These are phyloP conservation scores for Dendronephthya gigantea DNA, from an alignment of 64 coral and sea anemone genomes.

Conservation along the genomic window DNA sequence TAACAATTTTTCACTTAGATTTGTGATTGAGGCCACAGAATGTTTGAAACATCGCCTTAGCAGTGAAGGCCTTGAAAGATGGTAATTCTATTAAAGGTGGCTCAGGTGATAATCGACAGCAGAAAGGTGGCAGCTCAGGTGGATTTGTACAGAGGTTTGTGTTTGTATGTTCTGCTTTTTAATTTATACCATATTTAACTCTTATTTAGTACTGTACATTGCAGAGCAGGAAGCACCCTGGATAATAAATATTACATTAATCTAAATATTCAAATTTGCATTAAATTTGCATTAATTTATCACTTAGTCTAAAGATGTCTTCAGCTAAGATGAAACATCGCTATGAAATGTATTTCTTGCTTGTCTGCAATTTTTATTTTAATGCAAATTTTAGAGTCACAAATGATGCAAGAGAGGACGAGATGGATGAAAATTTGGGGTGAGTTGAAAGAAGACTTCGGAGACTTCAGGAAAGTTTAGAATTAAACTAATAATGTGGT, in stretches of 20 bases:
- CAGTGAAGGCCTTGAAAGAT: conserved; percentile 80
- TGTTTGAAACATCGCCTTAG: conserved; percentile 66
- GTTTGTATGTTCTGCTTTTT: too few relatives aligned
- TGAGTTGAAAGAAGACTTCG: too few relatives aligned
- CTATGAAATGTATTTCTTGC: background rate
- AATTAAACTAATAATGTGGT: too few relatives aligned
- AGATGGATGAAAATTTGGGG: conserved; percentile 98
- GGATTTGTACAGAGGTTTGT: background rate
- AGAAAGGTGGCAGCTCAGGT: background rate
- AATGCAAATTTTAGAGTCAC: conserved; percentile 48
- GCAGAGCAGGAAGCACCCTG: too few relatives aligned
- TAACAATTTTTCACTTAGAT: conserved; percentile 24
- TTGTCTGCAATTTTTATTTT: background rate
- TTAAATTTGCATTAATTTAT: too few relatives aligned
- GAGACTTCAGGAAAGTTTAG: too few relatives aligned
- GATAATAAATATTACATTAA: too few relatives aligned
- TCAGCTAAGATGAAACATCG: too few relatives aligned
- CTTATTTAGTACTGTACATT: too few relatives aligned
- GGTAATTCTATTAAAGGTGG: background rate
- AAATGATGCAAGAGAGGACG: conserved; percentile 91
- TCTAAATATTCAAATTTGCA: too few relatives aligned
- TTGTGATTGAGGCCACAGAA: conserved; percentile 74
- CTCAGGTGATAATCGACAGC: background rate
- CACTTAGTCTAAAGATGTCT: too few relatives aligned
- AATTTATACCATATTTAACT: too few relatives aligned